phyloP scores from a whole-genome alignment of 1,140 invertebrate genomes.

The Eufriesea mexicana region DNA sequence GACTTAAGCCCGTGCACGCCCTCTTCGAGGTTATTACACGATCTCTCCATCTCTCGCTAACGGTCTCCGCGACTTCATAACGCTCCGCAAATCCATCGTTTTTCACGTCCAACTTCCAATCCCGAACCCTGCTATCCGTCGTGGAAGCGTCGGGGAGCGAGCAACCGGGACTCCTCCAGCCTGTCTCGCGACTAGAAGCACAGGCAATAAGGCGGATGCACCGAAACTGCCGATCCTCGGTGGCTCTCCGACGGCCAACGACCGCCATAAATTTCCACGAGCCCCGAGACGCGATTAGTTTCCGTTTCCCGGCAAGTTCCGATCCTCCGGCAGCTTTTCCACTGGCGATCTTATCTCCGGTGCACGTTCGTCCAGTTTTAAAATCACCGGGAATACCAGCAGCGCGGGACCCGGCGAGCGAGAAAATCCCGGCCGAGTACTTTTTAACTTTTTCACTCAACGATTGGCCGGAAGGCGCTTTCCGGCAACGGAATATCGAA shows the following conservation, averaged over 20 bases:
- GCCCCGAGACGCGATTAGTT: conserved; percentile 7
- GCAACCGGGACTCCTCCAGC: no score
- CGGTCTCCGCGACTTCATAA: not conserved
- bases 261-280: conserved; percentile 12
- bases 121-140: no score
- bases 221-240: no score
- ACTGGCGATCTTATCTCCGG: not conserved
- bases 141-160: no score
- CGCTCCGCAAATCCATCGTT: not conserved
- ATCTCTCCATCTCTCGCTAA: no score
- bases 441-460: not conserved
- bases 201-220: conserved; percentile 22
- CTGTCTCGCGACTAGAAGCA: conserved; percentile 11
- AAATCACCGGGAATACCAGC: not conserved
- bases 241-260: no score
- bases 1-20: no score
- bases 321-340: not conserved
- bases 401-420: not conserved
- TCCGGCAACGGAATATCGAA: not conserved
- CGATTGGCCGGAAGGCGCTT: not conserved
- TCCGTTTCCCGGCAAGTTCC: not conserved
- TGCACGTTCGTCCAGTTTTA: not conserved
- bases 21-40: not conserved
- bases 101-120: not conserved
- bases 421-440: not conserved